A percentile compares a stretch with the other conserved stretches of the same genome.
phyloP scores from a whole-genome alignment of 2,888 invertebrate species.

The Tipula vernalis region DNA sequence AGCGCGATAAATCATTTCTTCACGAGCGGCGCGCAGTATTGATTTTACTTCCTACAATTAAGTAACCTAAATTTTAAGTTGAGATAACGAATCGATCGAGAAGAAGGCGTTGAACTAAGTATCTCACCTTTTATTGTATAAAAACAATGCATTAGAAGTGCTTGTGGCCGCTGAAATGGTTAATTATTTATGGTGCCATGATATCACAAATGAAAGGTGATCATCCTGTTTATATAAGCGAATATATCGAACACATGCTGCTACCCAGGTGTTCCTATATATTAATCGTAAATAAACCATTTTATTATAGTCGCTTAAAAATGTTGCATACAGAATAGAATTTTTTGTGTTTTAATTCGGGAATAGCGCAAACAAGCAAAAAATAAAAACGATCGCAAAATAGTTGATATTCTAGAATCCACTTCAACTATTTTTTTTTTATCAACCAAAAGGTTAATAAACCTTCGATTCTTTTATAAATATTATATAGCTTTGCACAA shows the following conservation, averaged over 20 bases:
- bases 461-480: background rate
- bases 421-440: slow-evolving; percentile 1
- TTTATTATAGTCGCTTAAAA: background rate
- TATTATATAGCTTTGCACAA: background rate
- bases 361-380: background rate
- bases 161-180: too few relatives aligned
- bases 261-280: background rate
- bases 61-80: background rate
- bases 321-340: background rate
- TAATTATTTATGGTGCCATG: too few relatives aligned
- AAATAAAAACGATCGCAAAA: background rate
- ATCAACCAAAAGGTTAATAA: background rate
- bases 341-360: background rate
- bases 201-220: background rate
- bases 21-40: background rate
- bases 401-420: background rate
- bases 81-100: background rate
- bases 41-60: background rate
- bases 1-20: background rate
- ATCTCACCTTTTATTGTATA: too few relatives aligned
- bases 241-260: background rate
- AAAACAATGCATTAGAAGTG: too few relatives aligned
- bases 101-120: background rate
- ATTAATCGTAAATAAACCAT: background rate
- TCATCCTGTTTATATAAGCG: background rate